Evolutionary conservation across 92 coral and sea anemone genomes (phyloP).

Genomic region (Palythoa grandis): DNA sequence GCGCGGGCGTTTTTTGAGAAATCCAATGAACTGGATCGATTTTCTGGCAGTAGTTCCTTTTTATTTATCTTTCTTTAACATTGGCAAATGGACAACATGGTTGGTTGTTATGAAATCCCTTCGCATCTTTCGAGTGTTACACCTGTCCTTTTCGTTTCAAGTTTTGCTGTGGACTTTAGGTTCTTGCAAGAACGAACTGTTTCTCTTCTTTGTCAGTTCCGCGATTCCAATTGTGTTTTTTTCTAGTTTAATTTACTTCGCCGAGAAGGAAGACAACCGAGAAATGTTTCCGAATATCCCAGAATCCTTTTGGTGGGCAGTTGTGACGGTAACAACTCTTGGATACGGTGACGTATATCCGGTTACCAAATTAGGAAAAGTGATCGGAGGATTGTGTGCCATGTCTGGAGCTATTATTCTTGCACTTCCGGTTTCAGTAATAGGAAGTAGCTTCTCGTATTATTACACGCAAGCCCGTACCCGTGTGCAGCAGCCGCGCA

Average conservation of each 20-base stretch:
- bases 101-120: conserved; percentile 83
- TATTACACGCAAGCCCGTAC: conserved; percentile 97
- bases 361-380: conserved; percentile 86
- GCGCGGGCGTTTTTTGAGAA: conserved; percentile 61
- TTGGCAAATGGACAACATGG: conserved; percentile 77
- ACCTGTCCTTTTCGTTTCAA: conserved; percentile 92
- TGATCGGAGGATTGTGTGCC: conserved; percentile 92
- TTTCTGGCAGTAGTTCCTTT: conserved; percentile 86
- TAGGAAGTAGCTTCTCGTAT: conserved; percentile 92
- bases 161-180: conserved; percentile 85
- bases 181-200: conserved; percentile 90
- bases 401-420: conserved; percentile 92
- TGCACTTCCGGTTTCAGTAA: conserved; percentile 97
- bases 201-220: conserved; percentile 82
- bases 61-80: conserved; percentile 69
- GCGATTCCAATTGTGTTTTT: conserved; percentile 90
- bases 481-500: conserved; percentile 90
- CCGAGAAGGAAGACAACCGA: conserved; percentile 84
- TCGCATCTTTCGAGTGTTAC: conserved; percentile 81
- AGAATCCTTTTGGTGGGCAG: conserved; percentile 99
- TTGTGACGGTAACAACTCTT: conserved; percentile 94
- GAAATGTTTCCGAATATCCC: conserved; percentile 93
- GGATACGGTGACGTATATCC: conserved; percentile 98
- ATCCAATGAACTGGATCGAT: conserved; percentile 96
- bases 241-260: conserved; percentile 93